These are phyloP conservation scores for Drepana arcuata DNA, from an alignment of 1,140 invertebrate genomes.

Conservation along the genomic window DNA sequence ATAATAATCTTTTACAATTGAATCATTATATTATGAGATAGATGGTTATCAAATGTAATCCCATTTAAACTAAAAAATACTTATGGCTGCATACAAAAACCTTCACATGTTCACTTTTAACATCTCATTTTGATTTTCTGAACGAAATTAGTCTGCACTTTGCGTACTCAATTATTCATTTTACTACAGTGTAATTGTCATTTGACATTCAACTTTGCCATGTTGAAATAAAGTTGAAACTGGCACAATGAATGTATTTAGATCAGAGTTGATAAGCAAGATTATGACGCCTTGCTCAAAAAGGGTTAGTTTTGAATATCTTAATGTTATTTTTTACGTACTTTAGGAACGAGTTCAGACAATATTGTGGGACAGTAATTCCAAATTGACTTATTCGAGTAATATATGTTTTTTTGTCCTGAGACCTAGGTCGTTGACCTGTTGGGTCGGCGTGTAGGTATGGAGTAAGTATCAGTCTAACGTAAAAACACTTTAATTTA, in stretches of 20 bases:
- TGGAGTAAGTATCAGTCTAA: background rate
- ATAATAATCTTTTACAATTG: too few species aligned
- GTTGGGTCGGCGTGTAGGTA: background rate
- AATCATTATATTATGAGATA: too few species aligned
- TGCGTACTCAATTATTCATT: constrained; percentile 7
- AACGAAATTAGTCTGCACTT: constrained; percentile 11
- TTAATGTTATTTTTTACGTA: constrained; percentile 30
- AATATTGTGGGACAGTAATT: too few species aligned
- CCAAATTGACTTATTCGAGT: too few species aligned
- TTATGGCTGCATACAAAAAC: too few species aligned
- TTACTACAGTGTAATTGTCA: background rate
- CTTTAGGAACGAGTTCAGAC: too few species aligned
- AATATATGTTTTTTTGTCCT: constrained; percentile 5
- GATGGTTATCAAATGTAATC: too few species aligned
- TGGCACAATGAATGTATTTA: background rate
- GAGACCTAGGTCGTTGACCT: too few species aligned
- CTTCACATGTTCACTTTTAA: too few species aligned
- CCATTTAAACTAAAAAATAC: too few species aligned
- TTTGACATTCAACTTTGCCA: too few species aligned
- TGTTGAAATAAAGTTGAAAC: background rate
- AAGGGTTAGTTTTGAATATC: constrained; percentile 25
- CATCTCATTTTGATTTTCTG: constrained; percentile 9
- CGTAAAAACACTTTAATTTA: too few species aligned
- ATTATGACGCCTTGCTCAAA: constrained; percentile 12
- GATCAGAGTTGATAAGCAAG: constrained; percentile 13